Base-by-base conservation (phyloP, 1,140 invertebrate genomes). In the Chrysomallon squamiferum region DNA sequence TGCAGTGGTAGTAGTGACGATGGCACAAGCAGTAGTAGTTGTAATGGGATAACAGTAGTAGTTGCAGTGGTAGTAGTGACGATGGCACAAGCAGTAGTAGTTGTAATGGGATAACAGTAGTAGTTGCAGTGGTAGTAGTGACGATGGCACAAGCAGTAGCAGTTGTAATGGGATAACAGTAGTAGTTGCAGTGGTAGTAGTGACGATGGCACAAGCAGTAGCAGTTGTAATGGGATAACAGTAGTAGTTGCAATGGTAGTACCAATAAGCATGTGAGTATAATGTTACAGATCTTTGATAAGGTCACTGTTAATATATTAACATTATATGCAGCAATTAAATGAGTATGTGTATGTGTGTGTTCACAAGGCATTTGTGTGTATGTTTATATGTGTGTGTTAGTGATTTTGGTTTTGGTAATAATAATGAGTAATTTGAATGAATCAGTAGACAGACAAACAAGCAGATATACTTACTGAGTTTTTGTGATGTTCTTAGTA, bases 401-500 rank as follows among this genome's bases (percentile, higher is more conserved):
- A 30, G 49, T 52, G 30, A 33, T 62, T 30, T 33, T 33, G 11
- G 20, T 33, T 33, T 5, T 32, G 15, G 22, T 54, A 3, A 52
- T 62, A 18, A 2, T 20, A 9, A 35, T 33, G 22, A 52, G 47
- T 22, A 35, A 32, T 7, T 11, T 29, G 27, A 25, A 20, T 35
- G 56, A n/a, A n/a, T n/a, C n/a, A n/a, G n/a, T 35, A 6, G 15
- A 38, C 35, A 38, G 15, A 38, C 35, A 38, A 15, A 38, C 35
- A 38, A 38, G 15, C 35, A 38, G 35, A 38, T 15, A 38, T 5
- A 38, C 66, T 66, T 65, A 81, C 79, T 63, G 32, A 82, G 63
- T 35, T 71, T 58, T 25, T 65, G 49, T 59, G 67, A 64, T 11
- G 74, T 80, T 11, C 62, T 66, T 20, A 66, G 54, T 9, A 82